These are phyloP conservation scores for Hippolais icterina DNA, from an alignment of 2,113 vertebrate genomes.

Conservation along the genomic window DNA sequence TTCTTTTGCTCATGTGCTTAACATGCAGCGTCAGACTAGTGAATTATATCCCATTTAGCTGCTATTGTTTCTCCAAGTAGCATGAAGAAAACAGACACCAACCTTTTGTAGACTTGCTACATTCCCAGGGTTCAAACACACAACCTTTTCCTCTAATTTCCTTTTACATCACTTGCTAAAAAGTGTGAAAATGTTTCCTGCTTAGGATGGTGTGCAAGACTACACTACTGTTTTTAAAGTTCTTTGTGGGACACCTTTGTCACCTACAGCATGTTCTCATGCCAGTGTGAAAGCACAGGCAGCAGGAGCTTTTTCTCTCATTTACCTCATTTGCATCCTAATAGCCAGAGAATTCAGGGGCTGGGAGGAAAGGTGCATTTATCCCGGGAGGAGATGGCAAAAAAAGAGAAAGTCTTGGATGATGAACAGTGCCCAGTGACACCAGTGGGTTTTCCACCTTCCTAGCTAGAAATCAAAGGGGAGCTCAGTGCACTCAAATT, in stretches of 20 bases:
- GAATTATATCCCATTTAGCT: not conserved
- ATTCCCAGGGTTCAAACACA: not conserved
- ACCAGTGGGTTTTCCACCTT: not conserved
- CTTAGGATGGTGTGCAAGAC: not conserved
- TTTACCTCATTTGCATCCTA: not conserved
- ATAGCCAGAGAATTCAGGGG: not conserved
- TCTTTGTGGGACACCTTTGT: not conserved
- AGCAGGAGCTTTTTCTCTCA: not conserved
- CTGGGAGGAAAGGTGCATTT: not conserved
- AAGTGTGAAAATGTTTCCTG: not conserved
- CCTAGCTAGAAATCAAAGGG: not conserved
- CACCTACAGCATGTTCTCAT: not conserved
- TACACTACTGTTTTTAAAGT: not conserved
- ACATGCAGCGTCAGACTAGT: not conserved
- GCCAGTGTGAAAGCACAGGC: not conserved
- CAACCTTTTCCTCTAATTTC: not conserved
- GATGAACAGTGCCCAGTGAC: not conserved
- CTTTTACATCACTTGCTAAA: not conserved
- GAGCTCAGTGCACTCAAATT: not conserved
- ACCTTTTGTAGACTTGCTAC: not conserved
- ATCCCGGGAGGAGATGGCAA: accelerated
- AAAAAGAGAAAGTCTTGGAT: not conserved
- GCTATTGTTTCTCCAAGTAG: not conserved
- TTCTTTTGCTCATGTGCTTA: not conserved
- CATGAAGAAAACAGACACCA: not conserved